phyloP scores from a whole-genome alignment of 2,888 invertebrate species.

The Hypercompe scribonia region DNA sequence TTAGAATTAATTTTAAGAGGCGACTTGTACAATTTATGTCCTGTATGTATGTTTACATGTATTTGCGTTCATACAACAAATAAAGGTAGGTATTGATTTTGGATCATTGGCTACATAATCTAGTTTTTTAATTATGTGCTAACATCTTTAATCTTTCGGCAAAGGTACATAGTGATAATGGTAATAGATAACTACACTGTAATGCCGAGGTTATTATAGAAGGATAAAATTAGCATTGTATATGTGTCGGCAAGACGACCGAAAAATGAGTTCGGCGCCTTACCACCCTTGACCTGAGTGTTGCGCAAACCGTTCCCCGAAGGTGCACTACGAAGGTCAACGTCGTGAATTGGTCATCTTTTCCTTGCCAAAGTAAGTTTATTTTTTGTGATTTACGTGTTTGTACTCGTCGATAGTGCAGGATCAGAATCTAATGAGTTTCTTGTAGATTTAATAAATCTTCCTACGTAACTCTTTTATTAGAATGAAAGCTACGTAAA shows the following conservation, averaged over 20 bases:
- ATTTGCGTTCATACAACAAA: no score
- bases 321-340: slow-evolving; percentile 71
- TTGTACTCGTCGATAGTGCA: slow-evolving; percentile 36
- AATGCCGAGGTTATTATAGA: slow-evolving; percentile 53
- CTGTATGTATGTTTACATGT: background rate
- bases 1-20: background rate
- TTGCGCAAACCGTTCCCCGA: slow-evolving; percentile 74
- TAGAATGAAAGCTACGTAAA: slow-evolving; percentile 30
- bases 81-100: no score
- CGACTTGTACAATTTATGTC: background rate
- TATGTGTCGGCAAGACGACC: slow-evolving; percentile 69
- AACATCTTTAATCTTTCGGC: slow-evolving; percentile 6
- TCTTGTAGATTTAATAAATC: slow-evolving; percentile 22
- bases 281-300: slow-evolving; percentile 79
- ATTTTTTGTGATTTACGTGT: slow-evolving; percentile 53
- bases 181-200: slow-evolving; percentile 8
- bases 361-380: slow-evolving; percentile 71
- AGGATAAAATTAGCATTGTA: slow-evolving; percentile 55
- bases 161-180: slow-evolving; percentile 14
- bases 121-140: background rate
- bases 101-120: background rate
- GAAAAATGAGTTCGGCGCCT: slow-evolving; percentile 77
- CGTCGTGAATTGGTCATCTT: slow-evolving; percentile 66
- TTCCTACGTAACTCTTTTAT: slow-evolving; percentile 26
- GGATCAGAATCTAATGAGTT: slow-evolving; percentile 35